Evolutionary conservation across 1,140 invertebrate genomes (phyloP).

Genomic region (Drosophila guanche): DNA sequence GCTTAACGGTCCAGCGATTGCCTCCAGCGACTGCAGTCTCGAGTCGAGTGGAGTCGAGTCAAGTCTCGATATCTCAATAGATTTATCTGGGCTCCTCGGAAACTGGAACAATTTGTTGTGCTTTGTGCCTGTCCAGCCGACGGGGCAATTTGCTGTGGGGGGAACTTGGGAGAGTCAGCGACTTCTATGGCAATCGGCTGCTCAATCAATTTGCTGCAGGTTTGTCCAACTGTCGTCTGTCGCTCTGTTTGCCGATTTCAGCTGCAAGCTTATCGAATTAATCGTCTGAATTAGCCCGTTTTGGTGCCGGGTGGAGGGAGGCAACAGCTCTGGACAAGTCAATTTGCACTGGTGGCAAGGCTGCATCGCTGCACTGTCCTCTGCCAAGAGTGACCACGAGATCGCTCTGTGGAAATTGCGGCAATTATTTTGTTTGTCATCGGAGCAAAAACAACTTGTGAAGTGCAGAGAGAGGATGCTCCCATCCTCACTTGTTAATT

Average conservation of each 20-base stretch:
- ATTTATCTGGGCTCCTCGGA: slow-evolving; percentile 53
- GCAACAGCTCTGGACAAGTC: slow-evolving; percentile 54
- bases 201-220: slow-evolving; percentile 76
- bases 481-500: slow-evolving; percentile 68
- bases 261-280: slow-evolving; percentile 78
- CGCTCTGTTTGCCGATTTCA: slow-evolving; percentile 52
- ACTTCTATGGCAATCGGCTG: slow-evolving; percentile 67
- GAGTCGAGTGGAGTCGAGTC: not conserved
- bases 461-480: slow-evolving; percentile 10
- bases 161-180: slow-evolving; percentile 14
- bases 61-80: slow-evolving; percentile 58
- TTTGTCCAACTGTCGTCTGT: slow-evolving; percentile 62
- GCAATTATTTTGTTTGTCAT: slow-evolving; percentile 74
- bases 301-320: not conserved
- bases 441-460: slow-evolving; percentile 60
- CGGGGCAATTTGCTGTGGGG: slow-evolving; percentile 61
- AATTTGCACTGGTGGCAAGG: slow-evolving; percentile 45
- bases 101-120: slow-evolving; percentile 57
- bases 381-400: not conserved
- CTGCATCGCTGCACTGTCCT: not conserved
- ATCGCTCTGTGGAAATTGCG: slow-evolving; percentile 55
- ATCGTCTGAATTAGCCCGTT: slow-evolving; percentile 74
- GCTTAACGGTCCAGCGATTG: slow-evolving; percentile 48
- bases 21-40: slow-evolving; percentile 14
- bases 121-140: slow-evolving; percentile 34